Evolutionary conservation across 2,113 vertebrate genomes (phyloP).

Genomic region (Thamnophis sirtalis): DNA sequence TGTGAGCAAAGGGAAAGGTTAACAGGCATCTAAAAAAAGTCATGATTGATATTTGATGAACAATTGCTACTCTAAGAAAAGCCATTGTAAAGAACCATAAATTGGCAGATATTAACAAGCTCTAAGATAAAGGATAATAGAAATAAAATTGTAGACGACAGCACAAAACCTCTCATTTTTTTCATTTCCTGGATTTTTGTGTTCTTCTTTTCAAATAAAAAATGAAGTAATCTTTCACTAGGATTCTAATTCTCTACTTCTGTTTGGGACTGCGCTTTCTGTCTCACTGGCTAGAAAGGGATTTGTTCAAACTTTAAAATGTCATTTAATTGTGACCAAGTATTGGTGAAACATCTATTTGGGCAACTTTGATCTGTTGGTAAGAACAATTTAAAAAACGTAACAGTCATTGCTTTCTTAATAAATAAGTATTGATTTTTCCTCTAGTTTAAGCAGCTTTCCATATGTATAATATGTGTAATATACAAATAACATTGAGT

Average conservation of each 20-base stretch:
- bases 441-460: not conserved
- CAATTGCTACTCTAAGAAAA: not conserved
- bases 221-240: not conserved
- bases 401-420: not conserved
- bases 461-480: not conserved
- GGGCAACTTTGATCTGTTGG: not conserved
- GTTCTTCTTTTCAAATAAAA: not conserved
- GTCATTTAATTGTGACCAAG: not conserved
- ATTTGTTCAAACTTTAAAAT: not conserved
- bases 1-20: not conserved
- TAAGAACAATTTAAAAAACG: not conserved
- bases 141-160: not conserved
- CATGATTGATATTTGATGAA: not conserved
- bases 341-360: not conserved
- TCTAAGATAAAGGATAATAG: not conserved
- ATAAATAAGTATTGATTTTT: not conserved
- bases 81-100: not conserved
- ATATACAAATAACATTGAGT: not conserved
- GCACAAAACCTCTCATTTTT: not conserved
- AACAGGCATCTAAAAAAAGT: not conserved
- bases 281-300: not conserved
- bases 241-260: not conserved
- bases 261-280: not conserved
- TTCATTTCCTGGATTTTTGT: not conserved
- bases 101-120: not conserved